phyloP scores from a whole-genome alignment of 2,797 vertebrate genomes.

The Schizopygopsis pylzovi region DNA sequence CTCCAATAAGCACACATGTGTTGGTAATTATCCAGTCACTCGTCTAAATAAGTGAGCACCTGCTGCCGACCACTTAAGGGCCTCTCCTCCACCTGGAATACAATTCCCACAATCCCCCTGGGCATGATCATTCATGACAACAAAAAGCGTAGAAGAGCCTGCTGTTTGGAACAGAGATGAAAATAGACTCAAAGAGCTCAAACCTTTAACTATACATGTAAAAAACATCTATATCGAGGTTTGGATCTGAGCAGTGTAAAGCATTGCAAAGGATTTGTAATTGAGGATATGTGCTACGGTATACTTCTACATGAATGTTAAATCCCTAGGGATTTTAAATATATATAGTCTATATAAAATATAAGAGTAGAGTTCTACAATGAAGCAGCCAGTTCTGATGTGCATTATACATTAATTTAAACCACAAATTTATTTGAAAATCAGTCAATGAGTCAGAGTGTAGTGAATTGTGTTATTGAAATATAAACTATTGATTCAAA shows the following conservation, averaged over 20 bases:
- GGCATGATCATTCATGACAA: conserved; percentile 31
- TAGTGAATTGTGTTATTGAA: background rate
- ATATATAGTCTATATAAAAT: no score
- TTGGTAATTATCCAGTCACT: conserved; percentile 56
- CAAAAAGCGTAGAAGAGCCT: background rate
- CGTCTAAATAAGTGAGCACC: conserved; percentile 55
- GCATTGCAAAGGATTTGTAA: background rate
- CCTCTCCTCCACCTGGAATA: conserved; percentile 53
- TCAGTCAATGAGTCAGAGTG: no score
- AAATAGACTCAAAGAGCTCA: conserved; percentile 19
- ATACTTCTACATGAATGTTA: background rate
- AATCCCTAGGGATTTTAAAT: background rate
- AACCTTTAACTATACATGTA: background rate
- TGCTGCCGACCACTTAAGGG: conserved; percentile 40
- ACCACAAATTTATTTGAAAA: no score
- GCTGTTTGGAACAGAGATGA: background rate
- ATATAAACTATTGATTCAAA: background rate
- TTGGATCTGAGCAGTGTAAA: background rate
- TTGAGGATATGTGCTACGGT: background rate
- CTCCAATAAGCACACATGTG: conserved; percentile 54
- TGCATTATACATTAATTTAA: no score
- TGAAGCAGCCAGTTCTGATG: no score
- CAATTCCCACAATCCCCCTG: conserved; percentile 49
- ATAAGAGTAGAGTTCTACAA: no score
- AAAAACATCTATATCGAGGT: background rate